Percentiles rank a stretch among this genome's conserved stretches.
Evolutionary conservation across 2,888 invertebrate species (phyloP).

Genomic region (Synergus umbraculus): DNA sequence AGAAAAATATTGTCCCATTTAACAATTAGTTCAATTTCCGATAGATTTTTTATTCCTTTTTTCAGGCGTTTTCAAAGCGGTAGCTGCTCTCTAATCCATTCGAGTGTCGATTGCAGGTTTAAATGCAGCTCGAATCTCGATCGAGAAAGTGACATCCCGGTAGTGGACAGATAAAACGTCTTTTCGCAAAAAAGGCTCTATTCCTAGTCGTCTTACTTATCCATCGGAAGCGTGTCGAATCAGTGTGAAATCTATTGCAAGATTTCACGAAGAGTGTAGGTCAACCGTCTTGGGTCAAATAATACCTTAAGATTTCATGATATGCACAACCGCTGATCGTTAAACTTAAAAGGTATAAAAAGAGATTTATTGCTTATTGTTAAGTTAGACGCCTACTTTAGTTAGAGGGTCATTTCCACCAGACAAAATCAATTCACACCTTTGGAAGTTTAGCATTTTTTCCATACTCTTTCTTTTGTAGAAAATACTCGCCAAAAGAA

Average conservation of each 20-base stretch:
- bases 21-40: not conserved
- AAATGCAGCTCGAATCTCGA: conserved; percentile 23
- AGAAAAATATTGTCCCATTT: not conserved
- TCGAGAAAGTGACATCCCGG: conserved; percentile 36
- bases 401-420: not conserved
- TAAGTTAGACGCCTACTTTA: not conserved
- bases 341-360: conserved; percentile 16
- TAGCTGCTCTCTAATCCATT: conserved; percentile 39
- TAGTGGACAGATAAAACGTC: conserved; percentile 23
- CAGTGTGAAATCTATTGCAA: conserved; percentile 10
- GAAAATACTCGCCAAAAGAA: not conserved
- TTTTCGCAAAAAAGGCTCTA: conserved; percentile 34
- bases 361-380: conserved; percentile 16
- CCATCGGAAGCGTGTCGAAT: conserved; percentile 40
- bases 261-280: conserved; percentile 39
- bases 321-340: conserved; percentile 6
- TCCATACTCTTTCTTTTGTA: no score
- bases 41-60: not conserved
- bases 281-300: conserved; percentile 32
- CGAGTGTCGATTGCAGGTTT: conserved; percentile 20
- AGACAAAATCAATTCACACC: not conserved
- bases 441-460: not conserved
- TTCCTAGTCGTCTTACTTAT: conserved; percentile 37
- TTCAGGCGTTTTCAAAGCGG: not conserved
- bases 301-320: conserved; percentile 24